Evolutionary conservation across 1,140 invertebrate genomes (phyloP).

Genomic region (Drosophila tani): DNA sequence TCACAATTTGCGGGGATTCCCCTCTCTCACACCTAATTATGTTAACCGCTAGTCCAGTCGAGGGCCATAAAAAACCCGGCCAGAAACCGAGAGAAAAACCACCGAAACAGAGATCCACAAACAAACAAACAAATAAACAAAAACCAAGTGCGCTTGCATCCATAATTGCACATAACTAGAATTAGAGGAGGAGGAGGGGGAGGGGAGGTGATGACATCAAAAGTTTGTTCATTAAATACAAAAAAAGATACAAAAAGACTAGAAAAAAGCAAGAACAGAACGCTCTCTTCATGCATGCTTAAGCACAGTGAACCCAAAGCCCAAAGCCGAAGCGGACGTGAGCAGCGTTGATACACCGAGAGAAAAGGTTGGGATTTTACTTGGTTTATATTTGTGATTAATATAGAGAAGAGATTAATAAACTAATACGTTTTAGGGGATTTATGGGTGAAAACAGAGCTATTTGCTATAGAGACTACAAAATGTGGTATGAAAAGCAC

Average conservation of each 20-base stretch:
- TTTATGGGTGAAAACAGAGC: neutral
- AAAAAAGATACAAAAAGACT: constrained; percentile 10
- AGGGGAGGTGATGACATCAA: constrained; percentile 36
- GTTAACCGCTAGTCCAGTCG: constrained; percentile 38
- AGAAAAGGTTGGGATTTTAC: neutral
- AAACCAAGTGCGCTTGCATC: constrained; percentile 24
- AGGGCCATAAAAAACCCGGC: constrained; percentile 28
- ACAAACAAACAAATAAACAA: constrained; percentile 23
- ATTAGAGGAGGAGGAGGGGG: neutral
- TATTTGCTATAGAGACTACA: neutral
- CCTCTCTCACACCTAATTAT: constrained; percentile 14
- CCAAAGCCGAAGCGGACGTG: constrained; percentile 18
- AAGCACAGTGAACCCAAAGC: constrained; percentile 43
- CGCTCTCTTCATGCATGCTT: constrained; percentile 75
- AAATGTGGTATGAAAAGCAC: neutral
- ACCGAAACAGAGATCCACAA: constrained; percentile 39
- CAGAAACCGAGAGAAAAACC: constrained; percentile 12
- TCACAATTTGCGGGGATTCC: constrained; percentile 1
- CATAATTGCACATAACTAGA: constrained; percentile 31
- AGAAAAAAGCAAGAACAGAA: constrained; percentile 31
- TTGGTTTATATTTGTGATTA: neutral
- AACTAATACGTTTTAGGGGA: neutral
- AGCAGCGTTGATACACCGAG: neutral
- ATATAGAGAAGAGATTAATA: neutral
- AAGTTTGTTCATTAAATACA: constrained; percentile 73